Evolutionary conservation across 2,113 vertebrate species (phyloP), one percentile per base, ranked within the genome.

Genomic region (Takifugu flavidus): DNA sequence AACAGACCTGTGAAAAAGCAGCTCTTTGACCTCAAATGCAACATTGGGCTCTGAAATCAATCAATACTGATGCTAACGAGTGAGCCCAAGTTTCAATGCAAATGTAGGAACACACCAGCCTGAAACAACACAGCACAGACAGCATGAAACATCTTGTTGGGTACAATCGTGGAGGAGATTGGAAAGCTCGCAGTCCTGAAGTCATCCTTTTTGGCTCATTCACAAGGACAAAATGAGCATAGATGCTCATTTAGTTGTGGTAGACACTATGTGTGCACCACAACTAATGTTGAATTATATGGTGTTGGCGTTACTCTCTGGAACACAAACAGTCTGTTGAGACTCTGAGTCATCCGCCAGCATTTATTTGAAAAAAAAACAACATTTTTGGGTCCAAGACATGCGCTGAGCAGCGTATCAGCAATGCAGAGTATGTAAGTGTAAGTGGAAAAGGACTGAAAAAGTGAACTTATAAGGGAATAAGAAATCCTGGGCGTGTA

Each of bases 301-400:
- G 79, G 64, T 58, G 75, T 72, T 74, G 65, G 51, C 67, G 81
- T 77, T 74, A 78, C 78, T 75, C 65, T 73, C 78, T 82, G 80
- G 82, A 80, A 80, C 77, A 66, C 67, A 63, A 75, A 79, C 63
- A 50, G 49, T 56, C 66, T 53, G 77, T 79, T 68, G 52, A 72
- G 43, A 13, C 45, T 75, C 65, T 4, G 56, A 66, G 70, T 65
- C 13, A 13, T 57, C 49, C 50, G 62, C 71, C 56, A 71, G 56
- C 6, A 72, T 70, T 39, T 62, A 20, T 20, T 20, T 20, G 20
- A 52, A 67, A 25, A 56, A 56, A 39, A 39, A 1, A 1, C 49
- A 75, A 45, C 66, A 31, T 13, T 57, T 46, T n/a, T 43, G 34
- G 20, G 44, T 65, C 57, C 67, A 75, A 53, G 26, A 62, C 67